phyloP scores from a whole-genome alignment of 2,797 vertebrate genomes.

The Sebastes nivosus region DNA sequence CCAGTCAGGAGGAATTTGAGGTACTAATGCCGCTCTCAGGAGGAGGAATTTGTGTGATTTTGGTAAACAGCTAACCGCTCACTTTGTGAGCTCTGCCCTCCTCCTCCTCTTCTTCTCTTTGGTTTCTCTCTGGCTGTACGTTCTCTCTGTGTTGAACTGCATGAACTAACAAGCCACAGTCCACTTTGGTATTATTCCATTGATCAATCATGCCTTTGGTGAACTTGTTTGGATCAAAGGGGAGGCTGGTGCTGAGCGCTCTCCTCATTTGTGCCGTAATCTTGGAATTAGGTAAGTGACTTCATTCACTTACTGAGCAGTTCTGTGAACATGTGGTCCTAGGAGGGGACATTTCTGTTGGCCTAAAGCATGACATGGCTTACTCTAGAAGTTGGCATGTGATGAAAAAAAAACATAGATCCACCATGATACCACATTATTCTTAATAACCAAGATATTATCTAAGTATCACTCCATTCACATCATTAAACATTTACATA shows the following conservation, averaged over 20 bases:
- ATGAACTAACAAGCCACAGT: conserved; percentile 41
- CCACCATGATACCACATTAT: neutral
- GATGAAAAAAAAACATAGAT: neutral
- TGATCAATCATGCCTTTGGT: conserved; percentile 57
- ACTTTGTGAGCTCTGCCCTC: conserved; percentile 32
- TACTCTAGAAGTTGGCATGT: neutral
- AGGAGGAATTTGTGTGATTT: conserved; percentile 78
- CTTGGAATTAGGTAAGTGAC: conserved; percentile 81
- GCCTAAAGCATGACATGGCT: neutral
- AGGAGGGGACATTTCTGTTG: neutral
- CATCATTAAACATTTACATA: neutral
- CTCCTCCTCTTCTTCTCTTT: conserved; percentile 33
- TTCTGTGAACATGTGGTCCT: conserved; percentile 13
- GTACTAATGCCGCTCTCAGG: conserved; percentile 62
- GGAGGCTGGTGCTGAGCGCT: conserved; percentile 61
- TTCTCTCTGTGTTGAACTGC: conserved; percentile 38
- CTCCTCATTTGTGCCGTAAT: conserved; percentile 73
- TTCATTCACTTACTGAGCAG: conserved; percentile 25
- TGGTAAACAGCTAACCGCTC: conserved; percentile 71
- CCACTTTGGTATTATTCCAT: conserved; percentile 30
- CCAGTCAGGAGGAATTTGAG: conserved; percentile 72
- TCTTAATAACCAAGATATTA: neutral
- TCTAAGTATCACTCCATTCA: neutral
- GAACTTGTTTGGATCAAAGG: conserved; percentile 58
- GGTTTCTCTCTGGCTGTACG: neutral